Conservation (phyloP, 2,797 vertebrate species). For the Pangasius mekongensis region DNA sequence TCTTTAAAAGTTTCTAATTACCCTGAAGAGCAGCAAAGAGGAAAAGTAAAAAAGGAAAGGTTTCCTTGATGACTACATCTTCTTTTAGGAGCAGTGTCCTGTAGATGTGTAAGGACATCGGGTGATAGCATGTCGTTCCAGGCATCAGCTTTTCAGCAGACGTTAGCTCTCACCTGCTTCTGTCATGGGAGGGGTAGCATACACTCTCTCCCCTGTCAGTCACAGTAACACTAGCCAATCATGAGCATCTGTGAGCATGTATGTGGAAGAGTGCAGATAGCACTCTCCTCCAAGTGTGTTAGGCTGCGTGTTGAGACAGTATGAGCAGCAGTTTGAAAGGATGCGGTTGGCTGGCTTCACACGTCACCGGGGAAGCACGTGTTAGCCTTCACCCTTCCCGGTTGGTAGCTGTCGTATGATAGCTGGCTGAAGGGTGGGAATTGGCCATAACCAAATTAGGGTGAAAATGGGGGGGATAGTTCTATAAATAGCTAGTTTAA, state of each 20-base stretch:
- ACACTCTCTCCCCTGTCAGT: not conserved
- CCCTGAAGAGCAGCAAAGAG: not conserved
- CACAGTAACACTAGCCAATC: not conserved
- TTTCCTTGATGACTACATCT: not conserved
- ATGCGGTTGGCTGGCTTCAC: not conserved
- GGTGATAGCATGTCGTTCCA: not conserved
- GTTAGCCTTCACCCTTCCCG: not conserved
- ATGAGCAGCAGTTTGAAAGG: not conserved
- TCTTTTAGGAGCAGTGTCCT: not conserved
- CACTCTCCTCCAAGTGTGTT: not conserved
- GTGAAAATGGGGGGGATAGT: not conserved
- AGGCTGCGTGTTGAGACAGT: not conserved
- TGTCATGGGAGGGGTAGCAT: not conserved
- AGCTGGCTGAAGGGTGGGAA: not conserved
- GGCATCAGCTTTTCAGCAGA: not conserved
- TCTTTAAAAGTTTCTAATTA: not conserved
- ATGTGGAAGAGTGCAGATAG: not conserved
- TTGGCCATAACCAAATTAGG: not conserved
- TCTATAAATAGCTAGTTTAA: not conserved
- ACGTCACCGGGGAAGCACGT: not conserved
- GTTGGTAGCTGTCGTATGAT: not conserved
- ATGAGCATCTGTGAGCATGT: not conserved
- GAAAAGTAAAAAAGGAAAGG: not conserved
- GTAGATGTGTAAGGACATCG: not conserved
- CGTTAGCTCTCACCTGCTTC: not conserved